Conservation (phyloP, 2,888 invertebrate genomes). For the Sesia apiformis region DNA sequence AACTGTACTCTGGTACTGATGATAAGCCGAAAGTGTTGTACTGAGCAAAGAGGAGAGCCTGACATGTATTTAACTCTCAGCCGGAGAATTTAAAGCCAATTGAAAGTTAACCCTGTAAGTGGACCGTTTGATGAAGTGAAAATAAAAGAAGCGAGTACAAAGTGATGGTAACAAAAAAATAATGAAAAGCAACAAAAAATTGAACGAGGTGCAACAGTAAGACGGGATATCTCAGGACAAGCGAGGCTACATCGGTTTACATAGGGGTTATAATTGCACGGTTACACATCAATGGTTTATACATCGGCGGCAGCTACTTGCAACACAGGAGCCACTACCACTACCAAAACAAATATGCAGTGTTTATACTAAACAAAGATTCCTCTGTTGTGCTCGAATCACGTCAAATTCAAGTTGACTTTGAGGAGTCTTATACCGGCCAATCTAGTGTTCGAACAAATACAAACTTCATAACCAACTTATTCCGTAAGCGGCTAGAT, state of each 20-base stretch:
- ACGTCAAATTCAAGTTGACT: no score
- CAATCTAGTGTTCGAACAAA: no score
- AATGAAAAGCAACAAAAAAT: constrained; percentile 69
- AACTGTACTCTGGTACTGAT: constrained; percentile 51
- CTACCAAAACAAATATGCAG: background rate
- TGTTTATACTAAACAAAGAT: no score
- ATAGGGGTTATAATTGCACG: constrained; percentile 67
- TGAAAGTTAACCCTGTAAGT: constrained; percentile 73
- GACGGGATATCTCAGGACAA: constrained; percentile 71
- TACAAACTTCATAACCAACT: no score
- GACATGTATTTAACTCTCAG: constrained; percentile 77
- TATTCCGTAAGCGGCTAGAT: no score
- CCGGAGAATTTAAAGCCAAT: constrained; percentile 68
- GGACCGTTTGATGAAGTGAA: constrained; percentile 72
- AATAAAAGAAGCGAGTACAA: constrained; percentile 68
- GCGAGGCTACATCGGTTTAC: constrained; percentile 67
- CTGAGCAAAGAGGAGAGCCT: constrained; percentile 92
- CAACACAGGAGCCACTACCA: constrained; percentile 11
- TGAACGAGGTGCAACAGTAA: constrained; percentile 73
- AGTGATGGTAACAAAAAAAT: constrained; percentile 64
- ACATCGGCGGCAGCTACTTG: constrained; percentile 35
- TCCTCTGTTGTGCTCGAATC: no score
- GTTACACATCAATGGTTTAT: constrained; percentile 65
- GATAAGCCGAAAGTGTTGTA: constrained; percentile 81
- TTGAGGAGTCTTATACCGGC: no score